These are phyloP conservation scores for Abrostola tripartita DNA, from an alignment of 2,888 invertebrate species.

Conservation along the genomic window DNA sequence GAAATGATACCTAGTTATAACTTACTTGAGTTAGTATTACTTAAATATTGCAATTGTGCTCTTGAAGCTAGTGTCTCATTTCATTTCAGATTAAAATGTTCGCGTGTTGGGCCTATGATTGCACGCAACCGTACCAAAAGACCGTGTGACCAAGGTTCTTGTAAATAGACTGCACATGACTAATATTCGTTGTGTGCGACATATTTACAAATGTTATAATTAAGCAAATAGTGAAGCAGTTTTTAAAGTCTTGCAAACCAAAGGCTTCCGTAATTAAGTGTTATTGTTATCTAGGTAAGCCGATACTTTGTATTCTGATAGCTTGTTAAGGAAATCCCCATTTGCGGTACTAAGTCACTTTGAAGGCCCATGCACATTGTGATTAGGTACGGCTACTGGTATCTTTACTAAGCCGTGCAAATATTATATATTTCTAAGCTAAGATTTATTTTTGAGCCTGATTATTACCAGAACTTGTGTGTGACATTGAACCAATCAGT, in stretches of 20 bases:
- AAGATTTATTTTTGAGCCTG: too few relatives aligned
- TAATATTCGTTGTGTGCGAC: neutral
- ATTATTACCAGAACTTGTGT: too few relatives aligned
- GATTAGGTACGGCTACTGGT: too few relatives aligned
- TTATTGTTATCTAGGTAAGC: neutral
- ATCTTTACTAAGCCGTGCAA: too few relatives aligned
- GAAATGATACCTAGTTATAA: neutral
- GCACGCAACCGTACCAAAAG: neutral
- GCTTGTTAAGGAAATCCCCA: neutral
- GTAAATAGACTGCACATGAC: neutral
- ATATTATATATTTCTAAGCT: too few relatives aligned
- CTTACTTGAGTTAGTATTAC: neutral
- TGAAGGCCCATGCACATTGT: neutral
- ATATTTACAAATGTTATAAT: too few relatives aligned
- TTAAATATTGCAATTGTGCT: neutral
- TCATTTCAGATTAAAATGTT: neutral
- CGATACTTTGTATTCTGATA: constrained; percentile 14
- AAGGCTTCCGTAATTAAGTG: neutral
- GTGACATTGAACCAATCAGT: too few relatives aligned
- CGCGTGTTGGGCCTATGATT: neutral
- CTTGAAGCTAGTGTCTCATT: neutral
- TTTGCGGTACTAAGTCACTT: neutral
- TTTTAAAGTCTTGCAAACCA: neutral
- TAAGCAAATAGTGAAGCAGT: neutral
- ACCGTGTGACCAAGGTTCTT: neutral